These are phyloP conservation scores for Perccottus glenii DNA, from an alignment of 2,113 vertebrate species.

Conservation along the genomic window DNA sequence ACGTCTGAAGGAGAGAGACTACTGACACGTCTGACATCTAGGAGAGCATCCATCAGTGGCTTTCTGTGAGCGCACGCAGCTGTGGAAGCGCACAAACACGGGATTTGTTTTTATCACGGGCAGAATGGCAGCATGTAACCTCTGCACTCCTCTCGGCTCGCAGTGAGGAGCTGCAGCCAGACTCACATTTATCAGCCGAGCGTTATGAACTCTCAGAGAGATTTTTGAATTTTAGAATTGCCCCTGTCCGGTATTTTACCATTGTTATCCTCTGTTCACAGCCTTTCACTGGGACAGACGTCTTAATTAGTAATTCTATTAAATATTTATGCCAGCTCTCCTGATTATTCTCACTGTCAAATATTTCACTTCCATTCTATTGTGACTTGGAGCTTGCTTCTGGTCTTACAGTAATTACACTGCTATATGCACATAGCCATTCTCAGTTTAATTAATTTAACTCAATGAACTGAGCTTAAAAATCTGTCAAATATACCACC, in stretches of 20 bases:
- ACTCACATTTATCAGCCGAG: constrained; percentile 10
- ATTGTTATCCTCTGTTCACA: constrained; percentile 34
- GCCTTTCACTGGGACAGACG: constrained; percentile 32
- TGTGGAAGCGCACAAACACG: constrained; percentile 18
- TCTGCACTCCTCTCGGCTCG: constrained; percentile 30
- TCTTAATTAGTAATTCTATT: constrained; percentile 54
- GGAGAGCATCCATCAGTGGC: constrained; percentile 33
- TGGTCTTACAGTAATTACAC: constrained; percentile 27
- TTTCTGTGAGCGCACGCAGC: constrained; percentile 24
- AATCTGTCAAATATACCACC: constrained; percentile 20
- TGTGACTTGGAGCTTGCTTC: constrained; percentile 6
- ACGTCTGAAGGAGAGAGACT: constrained; percentile 27
- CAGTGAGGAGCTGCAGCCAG: constrained; percentile 34
- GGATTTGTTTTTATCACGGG: constrained; percentile 29
- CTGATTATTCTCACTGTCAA: constrained; percentile 23
- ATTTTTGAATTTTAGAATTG: constrained; percentile 31
- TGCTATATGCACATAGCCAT: constrained; percentile 24
- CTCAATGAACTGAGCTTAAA: constrained; percentile 41
- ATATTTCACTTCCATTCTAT: constrained; percentile 10
- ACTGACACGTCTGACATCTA: constrained; percentile 41
- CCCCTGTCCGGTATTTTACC: constrained; percentile 33
- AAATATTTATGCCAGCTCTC: constrained; percentile 36
- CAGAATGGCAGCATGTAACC: constrained; percentile 33
- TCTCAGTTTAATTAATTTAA: constrained; percentile 45
- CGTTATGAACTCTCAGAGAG: constrained; percentile 43